These are phyloP conservation scores for Eilema caniola DNA, from an alignment of 2,888 invertebrate species.

Conservation along the genomic window DNA sequence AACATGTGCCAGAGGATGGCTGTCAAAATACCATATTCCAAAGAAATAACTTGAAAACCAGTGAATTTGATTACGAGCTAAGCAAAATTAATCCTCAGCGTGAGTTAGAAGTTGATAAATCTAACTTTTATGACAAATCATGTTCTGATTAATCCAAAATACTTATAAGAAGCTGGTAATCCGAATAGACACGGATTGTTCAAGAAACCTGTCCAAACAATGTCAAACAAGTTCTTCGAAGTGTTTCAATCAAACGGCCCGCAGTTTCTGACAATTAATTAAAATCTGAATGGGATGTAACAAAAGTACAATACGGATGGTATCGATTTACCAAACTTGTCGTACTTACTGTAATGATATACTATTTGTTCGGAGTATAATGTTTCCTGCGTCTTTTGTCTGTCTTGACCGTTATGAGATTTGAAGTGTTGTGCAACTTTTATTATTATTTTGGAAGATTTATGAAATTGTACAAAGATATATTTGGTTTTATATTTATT, in stretches of 20 bases:
- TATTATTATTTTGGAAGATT: background rate
- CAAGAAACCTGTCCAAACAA: slow-evolving; percentile 75
- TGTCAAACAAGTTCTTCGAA: slow-evolving; percentile 74
- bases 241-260: slow-evolving; percentile 75
- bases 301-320: slow-evolving; percentile 64
- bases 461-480: no score
- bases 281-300: slow-evolving; percentile 70
- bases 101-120: slow-evolving; percentile 24
- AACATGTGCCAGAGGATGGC: background rate
- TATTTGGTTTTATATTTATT: background rate
- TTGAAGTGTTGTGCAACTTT: background rate
- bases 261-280: slow-evolving; percentile 77
- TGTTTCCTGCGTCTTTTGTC: slow-evolving; percentile 16
- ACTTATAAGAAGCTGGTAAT: slow-evolving; percentile 58
- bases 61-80: slow-evolving; percentile 35
- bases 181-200: slow-evolving; percentile 58
- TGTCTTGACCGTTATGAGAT: background rate
- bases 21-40: slow-evolving; percentile 14
- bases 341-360: slow-evolving; percentile 37
- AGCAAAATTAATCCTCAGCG: slow-evolving; percentile 31
- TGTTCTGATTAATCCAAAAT: slow-evolving; percentile 55
- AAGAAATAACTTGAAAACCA: slow-evolving; percentile 29
- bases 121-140: slow-evolving; percentile 51
- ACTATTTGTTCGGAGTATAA: slow-evolving; percentile 43
- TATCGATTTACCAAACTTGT: slow-evolving; percentile 64